These are phyloP conservation scores for Papilio polyxenes DNA, from an alignment of 1,140 invertebrate species.

Conservation along the genomic window DNA sequence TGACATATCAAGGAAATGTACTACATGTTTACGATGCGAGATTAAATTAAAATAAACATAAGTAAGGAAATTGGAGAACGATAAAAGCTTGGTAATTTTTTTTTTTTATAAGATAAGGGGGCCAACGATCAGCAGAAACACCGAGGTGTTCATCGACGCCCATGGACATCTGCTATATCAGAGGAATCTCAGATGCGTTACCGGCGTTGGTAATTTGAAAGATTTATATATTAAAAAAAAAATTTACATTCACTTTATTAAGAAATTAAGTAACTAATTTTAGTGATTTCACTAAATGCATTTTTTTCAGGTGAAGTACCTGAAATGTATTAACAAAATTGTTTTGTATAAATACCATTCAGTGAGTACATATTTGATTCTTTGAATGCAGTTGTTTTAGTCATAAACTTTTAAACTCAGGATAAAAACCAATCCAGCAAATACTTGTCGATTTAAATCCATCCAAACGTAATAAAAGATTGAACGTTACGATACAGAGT, in stretches of 20 bases:
- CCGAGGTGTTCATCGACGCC: too few species aligned
- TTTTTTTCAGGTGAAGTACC: not conserved
- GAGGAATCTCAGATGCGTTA: too few species aligned
- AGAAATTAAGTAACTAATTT: not conserved
- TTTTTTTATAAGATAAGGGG: too few species aligned
- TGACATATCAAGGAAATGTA: slow-evolving; percentile 4
- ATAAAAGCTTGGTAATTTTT: slow-evolving; percentile 1
- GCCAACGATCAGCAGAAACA: too few species aligned
- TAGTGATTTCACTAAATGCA: not conserved
- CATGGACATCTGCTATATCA: too few species aligned
- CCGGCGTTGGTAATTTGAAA: too few species aligned
- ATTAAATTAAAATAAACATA: slow-evolving; percentile 16
- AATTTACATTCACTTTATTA: not conserved
- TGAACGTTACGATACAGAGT: slow-evolving; percentile 26
- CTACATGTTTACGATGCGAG: not conserved
- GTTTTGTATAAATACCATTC: not conserved
- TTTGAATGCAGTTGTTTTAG: not conserved
- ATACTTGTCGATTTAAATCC: slow-evolving; percentile 37
- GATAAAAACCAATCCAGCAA: slow-evolving; percentile 15
- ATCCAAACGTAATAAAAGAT: slow-evolving; percentile 38
- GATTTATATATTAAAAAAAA: too few species aligned
- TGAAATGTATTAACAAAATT: not conserved
- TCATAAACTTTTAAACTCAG: not conserved
- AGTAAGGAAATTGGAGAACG: not conserved
- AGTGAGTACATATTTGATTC: not conserved